Percentiles rank a stretch among this genome's conserved stretches.
phyloP scores from a whole-genome alignment of 2,113 vertebrate species.

The Todiramphus saurophagus region DNA sequence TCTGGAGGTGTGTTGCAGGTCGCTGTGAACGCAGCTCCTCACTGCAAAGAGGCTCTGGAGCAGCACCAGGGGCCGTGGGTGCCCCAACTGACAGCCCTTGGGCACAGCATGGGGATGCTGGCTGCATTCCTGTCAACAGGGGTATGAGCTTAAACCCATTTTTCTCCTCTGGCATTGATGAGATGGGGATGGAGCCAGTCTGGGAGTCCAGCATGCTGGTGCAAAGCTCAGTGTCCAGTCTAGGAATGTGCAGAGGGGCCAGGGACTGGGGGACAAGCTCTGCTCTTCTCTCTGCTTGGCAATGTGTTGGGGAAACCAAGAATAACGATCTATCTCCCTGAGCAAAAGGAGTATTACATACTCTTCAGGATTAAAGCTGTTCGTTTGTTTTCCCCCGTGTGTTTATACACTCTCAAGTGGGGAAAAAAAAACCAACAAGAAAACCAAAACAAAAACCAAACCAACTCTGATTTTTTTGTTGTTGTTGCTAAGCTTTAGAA shows the following conservation, averaged over 20 bases:
- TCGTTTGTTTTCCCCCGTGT: neutral
- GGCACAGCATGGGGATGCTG: neutral
- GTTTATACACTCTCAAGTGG: neutral
- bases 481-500: neutral
- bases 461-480: neutral
- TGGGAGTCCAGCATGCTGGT: neutral
- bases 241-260: neutral
- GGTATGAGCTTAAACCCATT: neutral
- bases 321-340: neutral
- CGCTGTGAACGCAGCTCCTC: fast-evolving
- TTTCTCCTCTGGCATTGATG: neutral
- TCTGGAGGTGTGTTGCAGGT: neutral
- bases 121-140: neutral
- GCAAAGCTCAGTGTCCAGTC: neutral
- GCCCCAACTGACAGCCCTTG: neutral
- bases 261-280: neutral
- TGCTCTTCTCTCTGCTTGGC: neutral
- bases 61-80: fast-evolving
- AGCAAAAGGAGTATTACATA: neutral
- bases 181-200: neutral
- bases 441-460: neutral
- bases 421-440: neutral
- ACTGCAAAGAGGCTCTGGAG: neutral
- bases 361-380: neutral
- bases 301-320: fast-evolving